Conservation (phyloP, 2,113 vertebrate genomes). For the Setophaga coronata region DNA sequence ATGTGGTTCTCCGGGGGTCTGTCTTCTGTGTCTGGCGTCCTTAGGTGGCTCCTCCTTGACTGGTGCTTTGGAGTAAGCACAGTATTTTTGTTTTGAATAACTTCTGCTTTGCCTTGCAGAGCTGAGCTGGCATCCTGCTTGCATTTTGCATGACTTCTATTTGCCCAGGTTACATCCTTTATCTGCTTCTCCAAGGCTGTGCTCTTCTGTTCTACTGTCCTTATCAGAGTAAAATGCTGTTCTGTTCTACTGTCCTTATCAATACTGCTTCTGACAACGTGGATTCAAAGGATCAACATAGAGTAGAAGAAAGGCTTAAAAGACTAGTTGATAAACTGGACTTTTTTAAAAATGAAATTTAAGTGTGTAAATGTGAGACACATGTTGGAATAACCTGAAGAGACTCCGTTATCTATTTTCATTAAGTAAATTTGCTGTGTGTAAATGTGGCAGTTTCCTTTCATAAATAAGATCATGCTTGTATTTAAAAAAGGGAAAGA, state of each 20-base stretch:
- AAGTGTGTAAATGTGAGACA: not conserved
- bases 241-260: not conserved
- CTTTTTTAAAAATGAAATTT: not conserved
- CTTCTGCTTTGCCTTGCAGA: not conserved
- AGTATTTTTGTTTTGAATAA: not conserved
- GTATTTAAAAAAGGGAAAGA: not conserved
- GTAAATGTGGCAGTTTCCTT: not conserved
- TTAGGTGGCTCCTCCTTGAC: not conserved
- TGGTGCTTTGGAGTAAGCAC: not conserved
- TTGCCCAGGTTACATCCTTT: not conserved
- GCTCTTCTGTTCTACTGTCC: not conserved
- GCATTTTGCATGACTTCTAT: not conserved
- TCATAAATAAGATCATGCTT: not conserved
- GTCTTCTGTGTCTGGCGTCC: fast-evolving
- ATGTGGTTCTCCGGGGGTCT: not conserved
- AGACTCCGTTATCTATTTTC: not conserved
- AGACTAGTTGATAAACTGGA: not conserved
- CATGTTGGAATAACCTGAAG: not conserved
- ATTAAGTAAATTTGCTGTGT: not conserved
- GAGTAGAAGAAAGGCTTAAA: not conserved
- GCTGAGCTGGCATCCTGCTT: not conserved
- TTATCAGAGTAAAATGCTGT: not conserved
- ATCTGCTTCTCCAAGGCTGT: not conserved
- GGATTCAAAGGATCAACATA: not conserved
- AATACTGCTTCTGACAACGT: not conserved